Evolutionary conservation across 2,113 vertebrate species (phyloP), one percentile per base, ranked within the genome.

Genomic region (Neotoma lepida): DNA sequence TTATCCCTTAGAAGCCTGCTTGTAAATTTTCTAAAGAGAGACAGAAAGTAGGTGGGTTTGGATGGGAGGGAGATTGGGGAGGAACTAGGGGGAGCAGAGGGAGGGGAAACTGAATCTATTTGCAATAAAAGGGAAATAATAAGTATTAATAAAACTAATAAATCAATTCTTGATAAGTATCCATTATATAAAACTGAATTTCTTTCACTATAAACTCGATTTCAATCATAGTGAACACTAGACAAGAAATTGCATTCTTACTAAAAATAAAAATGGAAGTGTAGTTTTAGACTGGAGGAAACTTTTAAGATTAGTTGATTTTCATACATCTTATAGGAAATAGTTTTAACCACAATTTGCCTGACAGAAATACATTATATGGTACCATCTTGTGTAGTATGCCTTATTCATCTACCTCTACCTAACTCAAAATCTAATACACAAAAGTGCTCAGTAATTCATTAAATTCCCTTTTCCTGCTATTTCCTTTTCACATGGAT

Each of bases 271-370:
- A 81, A 2, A 28, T 51, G 15, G 33, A 92, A 28, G 18, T 64
- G 1, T 22, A 61, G 14, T 64, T 90, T 94, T 68, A 78, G n/a
- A 66, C 3, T 35, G 78, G 46, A 80, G n/a, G 2, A 74, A 87
- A 68, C 17, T 93, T 90, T 63, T 30, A 14, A 77, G 6, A 85
- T 63, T 63, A 26, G 35, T 9, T 88, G 18, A 73, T 61, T 89
- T 95, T 88, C 63, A 84, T 13, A 73, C 14, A 87, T 78, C 78
- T 63, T 64, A 68, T 4, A 89, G 33, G 24, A 82, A 73, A 86
- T 61, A 74, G 9, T 85, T 93, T 91, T 94, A 91, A 84, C 26
- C 86, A 10, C 61, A 94, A 94, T 86, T 94, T 95, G 88, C 74
- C 46, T 94, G 39, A 64, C 51, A 73, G 71, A 26, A 44, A 89